These are phyloP conservation scores for Palythoa grandis DNA, from an alignment of 92 coral and sea anemone species.

Conservation along the genomic window DNA sequence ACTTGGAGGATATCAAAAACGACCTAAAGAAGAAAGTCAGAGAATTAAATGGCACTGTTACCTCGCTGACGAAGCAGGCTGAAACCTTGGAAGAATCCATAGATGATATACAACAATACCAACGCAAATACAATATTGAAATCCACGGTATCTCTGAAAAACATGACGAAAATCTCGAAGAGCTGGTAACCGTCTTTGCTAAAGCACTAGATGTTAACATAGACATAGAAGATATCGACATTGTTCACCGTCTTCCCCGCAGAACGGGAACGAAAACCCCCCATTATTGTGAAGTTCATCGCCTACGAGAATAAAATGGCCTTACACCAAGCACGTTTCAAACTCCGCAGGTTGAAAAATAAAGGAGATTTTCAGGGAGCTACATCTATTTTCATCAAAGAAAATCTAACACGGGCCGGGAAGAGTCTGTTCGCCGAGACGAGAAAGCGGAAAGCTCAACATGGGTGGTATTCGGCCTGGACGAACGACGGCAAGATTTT, in stretches of 20 bases:
- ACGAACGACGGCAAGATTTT: neutral
- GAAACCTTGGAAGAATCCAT: neutral
- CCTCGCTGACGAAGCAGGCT: too few species aligned
- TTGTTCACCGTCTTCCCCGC: neutral
- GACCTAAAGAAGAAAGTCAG: neutral
- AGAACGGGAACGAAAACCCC: neutral
- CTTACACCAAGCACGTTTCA: neutral
- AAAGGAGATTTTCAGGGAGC: neutral
- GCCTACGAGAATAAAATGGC: neutral
- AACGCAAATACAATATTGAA: neutral
- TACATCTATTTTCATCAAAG: neutral
- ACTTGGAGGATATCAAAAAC: neutral
- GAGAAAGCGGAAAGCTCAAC: neutral
- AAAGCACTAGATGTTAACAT: neutral
- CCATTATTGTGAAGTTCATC: neutral
- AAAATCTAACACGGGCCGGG: neutral
- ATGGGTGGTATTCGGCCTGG: neutral
- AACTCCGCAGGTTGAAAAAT: neutral
- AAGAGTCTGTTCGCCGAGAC: neutral
- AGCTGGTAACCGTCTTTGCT: neutral
- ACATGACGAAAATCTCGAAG: neutral
- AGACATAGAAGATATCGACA: neutral
- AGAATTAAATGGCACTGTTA: neutral
- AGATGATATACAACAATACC: slow-evolving; percentile 2
- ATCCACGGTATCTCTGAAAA: neutral